Conservation (phyloP, 2,113 vertebrate species). For the Prolemur simus region DNA sequence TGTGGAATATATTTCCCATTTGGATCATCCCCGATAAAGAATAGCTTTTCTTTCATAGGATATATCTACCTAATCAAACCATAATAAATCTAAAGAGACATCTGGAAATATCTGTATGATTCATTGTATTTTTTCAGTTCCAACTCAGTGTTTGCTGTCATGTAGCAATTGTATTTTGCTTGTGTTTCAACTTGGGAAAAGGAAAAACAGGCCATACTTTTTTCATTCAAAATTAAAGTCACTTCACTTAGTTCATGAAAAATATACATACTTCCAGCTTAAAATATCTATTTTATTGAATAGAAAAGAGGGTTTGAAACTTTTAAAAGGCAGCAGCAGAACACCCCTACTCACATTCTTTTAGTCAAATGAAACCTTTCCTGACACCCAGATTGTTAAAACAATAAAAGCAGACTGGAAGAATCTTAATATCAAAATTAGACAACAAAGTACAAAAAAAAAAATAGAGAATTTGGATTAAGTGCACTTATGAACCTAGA, state of each 20-base stretch:
- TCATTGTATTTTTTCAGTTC: neutral
- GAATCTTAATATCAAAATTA: slow-evolving; percentile 3
- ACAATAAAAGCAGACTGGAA: neutral
- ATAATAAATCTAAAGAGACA: slow-evolving; percentile 12
- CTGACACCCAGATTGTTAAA: slow-evolving; percentile 18
- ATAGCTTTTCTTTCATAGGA: neutral
- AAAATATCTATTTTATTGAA: slow-evolving; percentile 40
- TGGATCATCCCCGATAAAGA: slow-evolving; percentile 34
- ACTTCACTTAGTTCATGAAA: neutral
- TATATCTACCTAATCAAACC: neutral
- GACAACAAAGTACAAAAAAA: neutral
- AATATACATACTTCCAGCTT: neutral
- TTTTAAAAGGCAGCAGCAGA: neutral
- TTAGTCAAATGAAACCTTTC: slow-evolving; percentile 15
- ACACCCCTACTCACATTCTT: neutral
- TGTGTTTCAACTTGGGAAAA: slow-evolving; percentile 2
- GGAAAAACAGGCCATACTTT: neutral
- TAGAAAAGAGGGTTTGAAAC: neutral
- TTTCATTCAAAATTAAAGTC: slow-evolving; percentile 33
- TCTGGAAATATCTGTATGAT: slow-evolving; percentile 31
- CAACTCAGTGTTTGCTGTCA: neutral
- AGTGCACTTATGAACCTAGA: neutral
- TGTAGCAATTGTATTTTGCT: neutral
- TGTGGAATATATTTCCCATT: slow-evolving; percentile 44
- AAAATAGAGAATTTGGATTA: neutral